Percentiles rank a stretch among this genome's conserved stretches.
These are phyloP conservation scores for Tenthredo livida DNA, from an alignment of 2,888 invertebrate species.

Conservation along the genomic window DNA sequence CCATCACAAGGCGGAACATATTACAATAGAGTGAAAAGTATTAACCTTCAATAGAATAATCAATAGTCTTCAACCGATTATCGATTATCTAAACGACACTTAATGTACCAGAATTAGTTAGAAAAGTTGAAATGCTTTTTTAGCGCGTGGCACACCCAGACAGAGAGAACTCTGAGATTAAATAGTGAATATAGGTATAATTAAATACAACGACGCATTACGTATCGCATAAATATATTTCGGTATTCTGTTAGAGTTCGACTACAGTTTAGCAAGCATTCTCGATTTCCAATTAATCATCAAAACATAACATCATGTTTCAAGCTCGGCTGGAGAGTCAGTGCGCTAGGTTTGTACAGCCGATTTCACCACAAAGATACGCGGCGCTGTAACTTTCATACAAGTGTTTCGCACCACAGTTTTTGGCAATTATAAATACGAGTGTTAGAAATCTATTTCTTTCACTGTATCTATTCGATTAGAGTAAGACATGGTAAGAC, in stretches of 20 bases:
- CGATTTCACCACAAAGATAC: not conserved
- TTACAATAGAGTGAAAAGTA: not conserved
- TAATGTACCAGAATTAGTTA: not conserved
- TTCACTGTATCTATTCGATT: not conserved
- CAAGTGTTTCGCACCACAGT: not conserved
- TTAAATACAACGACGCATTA: conserved; percentile 4
- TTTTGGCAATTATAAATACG: not conserved
- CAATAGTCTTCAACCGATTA: conserved; percentile 4
- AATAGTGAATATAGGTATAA: not conserved
- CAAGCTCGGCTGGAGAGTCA: not conserved
- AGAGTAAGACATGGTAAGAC: not conserved
- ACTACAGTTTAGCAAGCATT: not conserved
- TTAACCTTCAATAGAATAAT: not conserved
- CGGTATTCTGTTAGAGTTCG: not conserved
- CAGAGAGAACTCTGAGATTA: not conserved
- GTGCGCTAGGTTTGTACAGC: not conserved
- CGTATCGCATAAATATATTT: not conserved
- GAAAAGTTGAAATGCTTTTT: not conserved
- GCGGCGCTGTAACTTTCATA: not conserved
- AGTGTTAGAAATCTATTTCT: not conserved
- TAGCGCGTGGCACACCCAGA: not conserved
- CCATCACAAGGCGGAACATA: conserved; percentile 8
- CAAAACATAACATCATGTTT: not conserved
- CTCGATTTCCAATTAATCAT: not conserved
- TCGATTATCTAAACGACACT: conserved; percentile 16